Evolutionary conservation across 2,888 invertebrate genomes (phyloP), one percentile per base, ranked within the genome.

Genomic region (Drosophila leonis): DNA sequence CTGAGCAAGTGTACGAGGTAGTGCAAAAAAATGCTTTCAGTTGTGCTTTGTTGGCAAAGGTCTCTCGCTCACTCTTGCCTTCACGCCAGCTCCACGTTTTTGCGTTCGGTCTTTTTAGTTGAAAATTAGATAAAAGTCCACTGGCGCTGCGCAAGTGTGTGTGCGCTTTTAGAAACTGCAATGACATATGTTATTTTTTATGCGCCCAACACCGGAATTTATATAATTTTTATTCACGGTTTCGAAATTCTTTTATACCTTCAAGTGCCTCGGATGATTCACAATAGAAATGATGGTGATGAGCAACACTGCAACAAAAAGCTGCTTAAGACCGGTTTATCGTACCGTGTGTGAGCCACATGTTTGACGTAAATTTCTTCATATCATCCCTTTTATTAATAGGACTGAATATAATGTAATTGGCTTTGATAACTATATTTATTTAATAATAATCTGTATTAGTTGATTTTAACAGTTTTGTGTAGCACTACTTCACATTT

Each of bases 111-210:
- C 5, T 41, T 31, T 48, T 52, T 56, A 39, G 61, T 18, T 68
- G 70, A 12, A 74, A 65, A n/a, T 75, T 72, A 9, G 18, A 59
- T 57, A 69, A 15, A 54, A 68, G 42, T 57, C 57, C 56, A 55
- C 51, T 77, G 73, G 82, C 46, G 67, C 67, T 65, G 72, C 84
- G 83, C 72, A 81, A 41, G 13, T 73, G 68, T 49, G 56, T 29
- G 31, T 88, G 71, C 75, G 82, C 80, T 81, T 82, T 90, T n/a
- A 91, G 72, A 64, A 91, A 75, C 91, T 91, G 91, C 31, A 91
- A 90, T 80, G 84, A 91, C 91, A 91, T 91, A 77, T 55, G 72
- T 79, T 78, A 70, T 39, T 80, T 79, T 64, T 57, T 49, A 37
- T 15, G 10, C 18, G 29, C 18, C 10, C 29, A 41, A 48, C 57